Evolutionary conservation across 2,113 vertebrate species (phyloP), one percentile per base, ranked within the genome.

Genomic region (Oryctolagus cuniculus): DNA sequence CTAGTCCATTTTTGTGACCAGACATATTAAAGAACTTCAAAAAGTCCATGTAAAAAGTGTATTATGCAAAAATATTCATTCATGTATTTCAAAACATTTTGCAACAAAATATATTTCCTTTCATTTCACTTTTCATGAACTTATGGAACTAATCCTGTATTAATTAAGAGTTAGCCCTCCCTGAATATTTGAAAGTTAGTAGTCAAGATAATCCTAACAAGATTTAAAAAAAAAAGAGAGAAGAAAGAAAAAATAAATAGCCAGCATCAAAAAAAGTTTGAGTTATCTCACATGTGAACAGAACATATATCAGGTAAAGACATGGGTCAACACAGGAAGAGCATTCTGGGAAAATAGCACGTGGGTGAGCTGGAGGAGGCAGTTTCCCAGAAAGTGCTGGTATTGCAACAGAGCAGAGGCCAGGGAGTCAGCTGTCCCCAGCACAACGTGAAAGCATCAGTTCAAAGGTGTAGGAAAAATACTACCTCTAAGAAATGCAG

Each of bases 321-420:
- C 0, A 3, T 55, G 49, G n/a, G 10, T n/a, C 15, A 4, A 4
- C 22, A 17, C 0, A 66, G 58, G 31, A 34, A 78, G 2, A 1
- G 12, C 24, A 1, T 10, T 44, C 36, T 1, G 78, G 34, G 27
- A 31, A 31, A 78, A 53, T 17, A 9, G 36, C 2, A 19, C 13
- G 2, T 8, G 2, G 0, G 5, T 19, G 16, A 11, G 1, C 13
- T 10, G 2, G 13, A n/a, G 55, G 17, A 87, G 3, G 13, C 27
- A 10, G 19, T n/a, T 2, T 10, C 4, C 7, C 2, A 36, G 78
- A 53, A 38, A 6, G 22, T 82, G 2, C 17, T 61, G 24, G 22
- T 5, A 3, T 3, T 5, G 8, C 16, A 5, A 29, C 31, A 80
- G 31, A 84, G 21, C 10, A 29, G 12, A 3, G 12, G 3, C 1